phyloP scores from a whole-genome alignment of 2,113 vertebrate species.

The Romanogobio albipinnatus region DNA sequence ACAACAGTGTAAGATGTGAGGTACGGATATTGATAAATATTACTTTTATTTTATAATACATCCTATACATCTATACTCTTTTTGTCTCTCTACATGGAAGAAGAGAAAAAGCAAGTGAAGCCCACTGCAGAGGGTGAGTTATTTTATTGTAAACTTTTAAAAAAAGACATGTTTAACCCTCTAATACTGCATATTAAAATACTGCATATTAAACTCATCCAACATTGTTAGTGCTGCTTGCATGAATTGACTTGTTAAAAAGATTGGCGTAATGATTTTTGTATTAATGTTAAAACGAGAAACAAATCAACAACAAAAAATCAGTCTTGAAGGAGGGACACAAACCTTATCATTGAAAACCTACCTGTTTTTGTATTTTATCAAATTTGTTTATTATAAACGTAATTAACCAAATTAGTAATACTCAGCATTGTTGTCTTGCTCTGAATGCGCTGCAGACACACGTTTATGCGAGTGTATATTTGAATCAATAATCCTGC shows the following conservation, averaged over 20 bases:
- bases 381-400: too few species aligned
- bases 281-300: too few species aligned
- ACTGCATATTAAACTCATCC: neutral
- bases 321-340: too few species aligned
- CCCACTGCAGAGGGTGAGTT: slow-evolving; percentile 42
- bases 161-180: neutral
- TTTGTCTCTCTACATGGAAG: slow-evolving; percentile 35
- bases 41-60: neutral
- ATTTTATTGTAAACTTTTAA: neutral
- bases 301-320: too few species aligned
- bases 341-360: too few species aligned
- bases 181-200: neutral
- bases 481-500: neutral
- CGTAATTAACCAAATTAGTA: neutral
- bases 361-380: neutral
- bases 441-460: neutral
- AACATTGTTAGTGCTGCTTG: neutral
- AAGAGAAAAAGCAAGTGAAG: slow-evolving; percentile 53
- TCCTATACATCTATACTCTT: neutral
- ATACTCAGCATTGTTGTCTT: neutral
- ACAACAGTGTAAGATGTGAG: neutral
- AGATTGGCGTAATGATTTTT: too few species aligned
- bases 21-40: neutral
- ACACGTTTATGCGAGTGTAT: neutral
- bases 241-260: too few species aligned